phyloP scores from a whole-genome alignment of 2,113 vertebrate species.

The Puma concolor region DNA sequence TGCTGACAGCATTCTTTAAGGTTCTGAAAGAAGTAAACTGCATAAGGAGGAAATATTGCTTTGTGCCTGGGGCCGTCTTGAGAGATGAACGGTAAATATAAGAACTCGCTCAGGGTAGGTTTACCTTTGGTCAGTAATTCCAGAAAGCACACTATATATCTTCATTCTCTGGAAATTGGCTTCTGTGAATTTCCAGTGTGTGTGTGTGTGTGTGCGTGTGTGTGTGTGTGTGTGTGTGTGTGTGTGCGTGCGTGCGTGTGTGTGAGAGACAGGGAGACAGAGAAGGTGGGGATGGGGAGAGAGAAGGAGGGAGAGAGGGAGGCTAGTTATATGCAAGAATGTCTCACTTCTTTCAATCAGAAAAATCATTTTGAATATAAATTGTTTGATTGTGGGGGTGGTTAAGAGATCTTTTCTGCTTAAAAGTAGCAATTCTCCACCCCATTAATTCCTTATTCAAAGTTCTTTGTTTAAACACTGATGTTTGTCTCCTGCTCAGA shows the following conservation, averaged over 20 bases:
- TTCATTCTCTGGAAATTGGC: constrained; percentile 48
- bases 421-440: constrained; percentile 66
- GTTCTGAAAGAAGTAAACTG: constrained; percentile 32
- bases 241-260: not conserved
- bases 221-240: not conserved
- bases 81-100: constrained; percentile 46
- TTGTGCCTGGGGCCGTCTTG: not conserved
- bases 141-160: constrained; percentile 5
- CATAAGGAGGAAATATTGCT: constrained; percentile 21
- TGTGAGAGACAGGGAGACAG: not conserved
- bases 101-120: constrained; percentile 30
- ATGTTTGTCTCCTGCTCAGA: constrained; percentile 64
- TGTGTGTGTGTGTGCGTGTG: not conserved
- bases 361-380: constrained; percentile 51
- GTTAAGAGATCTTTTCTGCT: constrained; percentile 47
- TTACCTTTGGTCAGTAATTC: constrained; percentile 36
- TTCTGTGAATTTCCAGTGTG: not conserved
- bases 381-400: constrained; percentile 36
- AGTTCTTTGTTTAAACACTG: constrained; percentile 64
- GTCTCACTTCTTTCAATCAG: constrained; percentile 30
- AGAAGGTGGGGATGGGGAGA: not conserved
- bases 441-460: constrained; percentile 66
- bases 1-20: constrained; percentile 51
- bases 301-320: not conserved
- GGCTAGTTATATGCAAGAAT: not conserved